phyloP scores from a whole-genome alignment of 2,797 vertebrate genomes.

The Ispidina lecontei region DNA sequence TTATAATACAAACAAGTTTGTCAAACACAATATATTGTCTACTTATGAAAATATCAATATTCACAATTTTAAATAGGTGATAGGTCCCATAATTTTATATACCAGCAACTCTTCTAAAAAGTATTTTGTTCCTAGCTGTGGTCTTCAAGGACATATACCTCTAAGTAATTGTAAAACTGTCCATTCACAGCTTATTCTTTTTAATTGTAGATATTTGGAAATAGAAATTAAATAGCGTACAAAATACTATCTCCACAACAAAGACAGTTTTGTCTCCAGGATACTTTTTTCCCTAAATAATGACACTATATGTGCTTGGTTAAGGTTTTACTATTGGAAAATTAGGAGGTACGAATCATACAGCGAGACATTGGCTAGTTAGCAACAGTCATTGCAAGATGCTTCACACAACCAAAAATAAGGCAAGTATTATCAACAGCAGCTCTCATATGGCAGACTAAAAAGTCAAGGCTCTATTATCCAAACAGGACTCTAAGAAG shows the following conservation, averaged over 20 bases:
- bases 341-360: conserved; percentile 8
- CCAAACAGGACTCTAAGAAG: conserved; percentile 48
- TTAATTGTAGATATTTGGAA: conserved; percentile 22
- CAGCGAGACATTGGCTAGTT: conserved; percentile 34
- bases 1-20: conserved; percentile 78
- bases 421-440: conserved; percentile 61
- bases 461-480: conserved; percentile 61
- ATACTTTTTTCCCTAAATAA: neutral
- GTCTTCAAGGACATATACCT: neutral
- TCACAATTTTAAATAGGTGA: conserved; percentile 66
- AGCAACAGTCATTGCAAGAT: conserved; percentile 67
- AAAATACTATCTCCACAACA: conserved; percentile 1
- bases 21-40: conserved; percentile 77
- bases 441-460: conserved; percentile 55
- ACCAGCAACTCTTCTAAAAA: conserved; percentile 40
- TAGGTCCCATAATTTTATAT: conserved; percentile 43
- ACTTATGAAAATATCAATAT: conserved; percentile 80
- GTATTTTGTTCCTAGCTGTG: conserved; percentile 61
- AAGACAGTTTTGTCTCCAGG: conserved; percentile 43
- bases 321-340: conserved; percentile 12
- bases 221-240: conserved; percentile 39
- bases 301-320: neutral
- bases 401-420: conserved; percentile 43
- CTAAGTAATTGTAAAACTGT: neutral
- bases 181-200: conserved; percentile 47